Evolutionary conservation across 1,140 invertebrate species (phyloP).

Genomic region (Drosophila littoralis): DNA sequence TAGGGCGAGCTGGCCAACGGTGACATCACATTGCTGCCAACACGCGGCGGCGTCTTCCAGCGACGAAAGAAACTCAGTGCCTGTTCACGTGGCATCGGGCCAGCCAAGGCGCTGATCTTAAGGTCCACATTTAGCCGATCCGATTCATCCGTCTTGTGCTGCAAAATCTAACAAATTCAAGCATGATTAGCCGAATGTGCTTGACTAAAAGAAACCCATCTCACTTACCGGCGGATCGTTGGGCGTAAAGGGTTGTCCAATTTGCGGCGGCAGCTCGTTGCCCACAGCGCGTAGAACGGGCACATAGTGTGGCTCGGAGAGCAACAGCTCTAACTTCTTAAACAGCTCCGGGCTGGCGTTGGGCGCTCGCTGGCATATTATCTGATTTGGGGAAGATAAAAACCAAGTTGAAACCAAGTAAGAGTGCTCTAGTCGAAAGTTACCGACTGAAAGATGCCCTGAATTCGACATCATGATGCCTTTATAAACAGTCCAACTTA

Average conservation of each 20-base stretch:
- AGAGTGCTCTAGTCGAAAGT: no score
- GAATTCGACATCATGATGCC: no score
- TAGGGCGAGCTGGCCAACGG: conserved; percentile 54
- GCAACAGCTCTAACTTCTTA: conserved; percentile 86
- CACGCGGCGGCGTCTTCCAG: conserved; percentile 92
- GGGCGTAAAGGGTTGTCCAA: conserved; percentile 90
- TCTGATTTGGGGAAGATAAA: conserved; percentile 78
- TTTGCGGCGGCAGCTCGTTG: conserved; percentile 88
- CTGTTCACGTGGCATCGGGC: conserved; percentile 91
- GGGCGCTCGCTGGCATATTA: conserved; percentile 88
- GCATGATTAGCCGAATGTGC: neutral
- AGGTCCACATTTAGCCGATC: conserved; percentile 89
- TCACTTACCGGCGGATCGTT: conserved; percentile 87
- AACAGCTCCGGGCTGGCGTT: conserved; percentile 83
- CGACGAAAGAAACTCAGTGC: conserved; percentile 90
- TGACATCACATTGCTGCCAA: conserved; percentile 50
- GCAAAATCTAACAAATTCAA: conserved; percentile 85
- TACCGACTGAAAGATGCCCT: no score
- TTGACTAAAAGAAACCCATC: no score
- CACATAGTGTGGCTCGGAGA: conserved; percentile 92
- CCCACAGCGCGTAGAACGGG: conserved; percentile 92
- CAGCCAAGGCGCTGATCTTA: conserved; percentile 92
- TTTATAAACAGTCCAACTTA: no score
- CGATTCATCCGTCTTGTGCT: conserved; percentile 64
- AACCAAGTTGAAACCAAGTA: neutral